Conservation (phyloP, 2,797 vertebrate genomes). For the Denticeps clupeoides region DNA sequence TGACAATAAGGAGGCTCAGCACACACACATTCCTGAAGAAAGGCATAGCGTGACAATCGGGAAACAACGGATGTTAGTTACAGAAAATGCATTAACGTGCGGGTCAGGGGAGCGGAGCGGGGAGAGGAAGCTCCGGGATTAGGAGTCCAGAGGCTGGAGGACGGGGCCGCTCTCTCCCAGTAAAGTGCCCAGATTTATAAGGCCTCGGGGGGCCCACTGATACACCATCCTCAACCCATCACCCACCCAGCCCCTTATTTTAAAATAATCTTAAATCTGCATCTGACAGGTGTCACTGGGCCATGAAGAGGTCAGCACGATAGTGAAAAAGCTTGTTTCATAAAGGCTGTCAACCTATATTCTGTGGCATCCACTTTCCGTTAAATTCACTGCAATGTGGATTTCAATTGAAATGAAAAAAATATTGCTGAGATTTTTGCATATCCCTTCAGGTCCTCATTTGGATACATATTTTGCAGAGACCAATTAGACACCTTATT, state of each 20-base stretch:
- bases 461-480: too few species aligned
- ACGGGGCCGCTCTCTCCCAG: conserved; percentile 64
- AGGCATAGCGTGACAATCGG: conserved; percentile 97
- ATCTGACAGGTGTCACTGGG: conserved; percentile 58
- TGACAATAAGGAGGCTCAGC: too few species aligned
- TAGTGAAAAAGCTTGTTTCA: too few species aligned
- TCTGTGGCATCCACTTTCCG: too few species aligned
- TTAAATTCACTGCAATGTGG: too few species aligned
- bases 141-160: conserved; percentile 60
- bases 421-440: too few species aligned
- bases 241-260: conserved; percentile 71
- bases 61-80: conserved; percentile 99
- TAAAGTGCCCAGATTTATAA: conserved; percentile 98
- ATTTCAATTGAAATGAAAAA: too few species aligned
- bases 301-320: conserved; percentile 51
- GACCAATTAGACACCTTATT: too few species aligned
- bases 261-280: conserved; percentile 85
- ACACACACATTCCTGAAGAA: conserved; percentile 80
- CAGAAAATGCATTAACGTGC: conserved; percentile 98
- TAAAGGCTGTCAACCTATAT: too few species aligned
- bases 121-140: conserved; percentile 97
- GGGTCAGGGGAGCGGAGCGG: conserved; percentile 71
- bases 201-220: conserved; percentile 64
- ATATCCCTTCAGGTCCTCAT: too few species aligned
- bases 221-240: conserved; percentile 64